phyloP scores from a whole-genome alignment of 2,113 vertebrate species.

The Caranx ignobilis region DNA sequence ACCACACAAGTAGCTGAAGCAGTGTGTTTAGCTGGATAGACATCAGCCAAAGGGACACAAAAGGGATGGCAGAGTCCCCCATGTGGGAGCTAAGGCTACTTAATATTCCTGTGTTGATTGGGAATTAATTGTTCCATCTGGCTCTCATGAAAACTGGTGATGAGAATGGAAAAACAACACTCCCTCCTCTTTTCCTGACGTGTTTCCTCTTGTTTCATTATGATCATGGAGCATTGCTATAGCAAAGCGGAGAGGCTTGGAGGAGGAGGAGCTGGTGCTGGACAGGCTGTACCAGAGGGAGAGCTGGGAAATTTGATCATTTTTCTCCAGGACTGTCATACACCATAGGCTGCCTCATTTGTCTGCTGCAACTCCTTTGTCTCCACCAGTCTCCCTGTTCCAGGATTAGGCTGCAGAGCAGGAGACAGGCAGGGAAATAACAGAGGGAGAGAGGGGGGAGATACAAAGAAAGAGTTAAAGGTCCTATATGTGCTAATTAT shows the following conservation, averaged over 20 bases:
- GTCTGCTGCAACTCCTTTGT: constrained; percentile 82
- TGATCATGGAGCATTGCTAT: constrained; percentile 35
- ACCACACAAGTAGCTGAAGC: constrained; percentile 36
- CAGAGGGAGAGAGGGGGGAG: neutral
- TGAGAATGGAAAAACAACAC: constrained; percentile 62
- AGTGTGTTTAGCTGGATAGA: constrained; percentile 48
- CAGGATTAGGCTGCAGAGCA: constrained; percentile 52
- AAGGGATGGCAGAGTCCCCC: constrained; percentile 40
- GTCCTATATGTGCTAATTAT: constrained; percentile 59
- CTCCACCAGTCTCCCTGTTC: constrained; percentile 64
- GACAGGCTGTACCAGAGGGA: constrained; percentile 72
- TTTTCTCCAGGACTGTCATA: constrained; percentile 83
- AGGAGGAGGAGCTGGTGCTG: constrained; percentile 46
- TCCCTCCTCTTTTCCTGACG: constrained; percentile 71
- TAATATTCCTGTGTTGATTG: constrained; percentile 87
- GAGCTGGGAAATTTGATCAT: constrained; percentile 78
- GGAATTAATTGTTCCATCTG: constrained; percentile 93
- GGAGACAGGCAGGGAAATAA: constrained; percentile 31
- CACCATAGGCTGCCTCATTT: constrained; percentile 80
- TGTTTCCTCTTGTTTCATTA: constrained; percentile 71
- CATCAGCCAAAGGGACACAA: constrained; percentile 52
- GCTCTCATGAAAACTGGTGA: constrained; percentile 77
- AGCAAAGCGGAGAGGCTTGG: constrained; percentile 47
- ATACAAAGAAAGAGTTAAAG: constrained; percentile 18
- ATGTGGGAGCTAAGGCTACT: constrained; percentile 74